These are phyloP conservation scores for Nyctalus aviator DNA, from an alignment of 2,797 vertebrate species.

Conservation along the genomic window DNA sequence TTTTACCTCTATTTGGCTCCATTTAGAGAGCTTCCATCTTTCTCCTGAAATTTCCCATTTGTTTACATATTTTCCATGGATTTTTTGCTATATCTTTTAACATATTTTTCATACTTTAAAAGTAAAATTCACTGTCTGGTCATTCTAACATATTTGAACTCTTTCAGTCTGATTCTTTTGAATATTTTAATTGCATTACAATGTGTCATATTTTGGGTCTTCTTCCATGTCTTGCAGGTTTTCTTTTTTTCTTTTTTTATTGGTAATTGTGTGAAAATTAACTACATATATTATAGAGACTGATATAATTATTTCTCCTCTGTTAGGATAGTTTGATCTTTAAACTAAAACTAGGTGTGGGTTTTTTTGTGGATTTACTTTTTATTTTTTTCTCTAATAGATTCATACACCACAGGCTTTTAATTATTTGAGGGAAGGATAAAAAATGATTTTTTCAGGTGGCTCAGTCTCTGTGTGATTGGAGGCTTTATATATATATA, in stretches of 20 bases:
- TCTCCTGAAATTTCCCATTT: not conserved
- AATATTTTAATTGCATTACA: conserved; percentile 1
- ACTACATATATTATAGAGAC: not conserved
- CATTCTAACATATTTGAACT: not conserved
- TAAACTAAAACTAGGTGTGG: not conserved
- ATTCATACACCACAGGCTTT: not conserved
- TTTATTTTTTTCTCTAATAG: not conserved
- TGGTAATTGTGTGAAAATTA: not conserved
- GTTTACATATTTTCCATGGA: not conserved
- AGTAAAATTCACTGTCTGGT: not conserved
- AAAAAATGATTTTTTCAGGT: conserved; percentile 59
- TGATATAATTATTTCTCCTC: not conserved
- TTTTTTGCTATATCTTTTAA: not conserved
- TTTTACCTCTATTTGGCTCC: not conserved
- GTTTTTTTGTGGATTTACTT: not conserved
- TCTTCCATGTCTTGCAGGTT: not conserved
- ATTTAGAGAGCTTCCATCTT: not conserved
- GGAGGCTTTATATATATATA: not conserved
- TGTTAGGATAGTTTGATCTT: not conserved
- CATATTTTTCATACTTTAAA: not conserved
- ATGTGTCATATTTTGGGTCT: not conserved
- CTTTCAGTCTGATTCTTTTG: not conserved
- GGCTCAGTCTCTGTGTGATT: not conserved
- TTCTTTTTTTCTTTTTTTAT: not conserved
- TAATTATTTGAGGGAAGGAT: not conserved